A percentile compares a stretch with the other conserved stretches of the same genome.
phyloP scores from a whole-genome alignment of 2,888 invertebrate genomes.

The Nomada hirtipes region DNA sequence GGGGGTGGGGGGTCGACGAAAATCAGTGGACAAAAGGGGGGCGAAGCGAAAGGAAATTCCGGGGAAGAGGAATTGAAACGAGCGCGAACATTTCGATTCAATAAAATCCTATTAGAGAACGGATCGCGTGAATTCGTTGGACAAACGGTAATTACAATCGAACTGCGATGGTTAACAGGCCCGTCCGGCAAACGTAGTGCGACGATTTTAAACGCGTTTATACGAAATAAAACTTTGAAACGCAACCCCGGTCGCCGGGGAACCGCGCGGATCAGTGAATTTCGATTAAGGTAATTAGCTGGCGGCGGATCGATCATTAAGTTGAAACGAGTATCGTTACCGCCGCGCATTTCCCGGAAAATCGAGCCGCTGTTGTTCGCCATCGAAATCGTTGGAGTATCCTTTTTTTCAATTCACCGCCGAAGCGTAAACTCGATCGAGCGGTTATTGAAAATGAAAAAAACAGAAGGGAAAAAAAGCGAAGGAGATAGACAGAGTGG shows the following conservation, averaged over 20 bases:
- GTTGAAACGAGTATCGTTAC: slow-evolving; percentile 5
- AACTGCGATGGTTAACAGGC: background rate
- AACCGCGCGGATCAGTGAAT: slow-evolving; percentile 31
- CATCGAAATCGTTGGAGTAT: background rate
- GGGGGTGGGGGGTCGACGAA: background rate
- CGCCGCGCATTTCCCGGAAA: background rate
- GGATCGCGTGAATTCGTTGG: slow-evolving; percentile 62
- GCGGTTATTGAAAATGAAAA: background rate
- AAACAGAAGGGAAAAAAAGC: too few relatives aligned
- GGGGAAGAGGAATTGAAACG: slow-evolving; percentile 41
- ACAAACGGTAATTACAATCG: slow-evolving; percentile 61
- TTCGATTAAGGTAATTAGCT: slow-evolving; percentile 54
- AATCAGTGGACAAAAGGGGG: background rate
- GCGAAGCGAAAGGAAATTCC: background rate
- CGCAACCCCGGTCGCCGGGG: slow-evolving; percentile 5
- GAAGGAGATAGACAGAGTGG: too few relatives aligned
- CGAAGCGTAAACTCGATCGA: background rate
- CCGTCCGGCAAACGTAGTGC: slow-evolving; percentile 3
- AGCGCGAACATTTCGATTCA: slow-evolving; percentile 56
- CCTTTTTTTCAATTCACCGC: background rate
- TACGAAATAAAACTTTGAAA: slow-evolving; percentile 59
- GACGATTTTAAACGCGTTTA: slow-evolving; percentile 50
- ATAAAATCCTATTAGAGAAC: slow-evolving; percentile 67
- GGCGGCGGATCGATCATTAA: slow-evolving; percentile 23
- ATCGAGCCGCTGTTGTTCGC: background rate